Percentiles rank a stretch among this genome's conserved stretches.
These are phyloP conservation scores for Rhopalosiphum nymphaeae DNA, from an alignment of 2,888 invertebrate genomes.

Conservation along the genomic window DNA sequence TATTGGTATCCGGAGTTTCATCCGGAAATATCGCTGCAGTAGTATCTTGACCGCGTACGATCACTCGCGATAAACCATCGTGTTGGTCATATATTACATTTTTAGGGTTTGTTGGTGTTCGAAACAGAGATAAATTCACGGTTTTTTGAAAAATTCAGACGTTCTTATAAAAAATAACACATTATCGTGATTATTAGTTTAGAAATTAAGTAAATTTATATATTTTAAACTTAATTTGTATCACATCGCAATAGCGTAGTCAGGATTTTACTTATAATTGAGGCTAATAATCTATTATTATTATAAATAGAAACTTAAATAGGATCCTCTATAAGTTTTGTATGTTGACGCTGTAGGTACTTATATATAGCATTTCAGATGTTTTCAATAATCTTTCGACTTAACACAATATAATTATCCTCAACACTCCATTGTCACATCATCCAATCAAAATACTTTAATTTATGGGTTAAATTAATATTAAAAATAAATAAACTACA, in stretches of 20 bases:
- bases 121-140: neutral
- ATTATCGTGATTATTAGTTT: neutral
- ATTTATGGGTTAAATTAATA: too few species aligned
- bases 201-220: neutral
- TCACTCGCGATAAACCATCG: neutral
- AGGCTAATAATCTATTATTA: neutral
- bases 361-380: neutral
- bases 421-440: too few species aligned
- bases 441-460: too few species aligned
- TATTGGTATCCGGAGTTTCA: neutral
- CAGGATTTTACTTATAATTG: neutral
- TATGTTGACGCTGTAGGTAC: neutral
- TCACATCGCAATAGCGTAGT: neutral
- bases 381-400: neutral
- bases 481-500: too few species aligned
- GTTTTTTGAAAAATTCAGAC: neutral
- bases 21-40: neutral
- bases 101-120: neutral
- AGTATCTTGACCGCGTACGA: neutral
- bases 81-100: neutral
- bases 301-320: neutral
- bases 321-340: neutral
- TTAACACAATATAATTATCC: neutral
- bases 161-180: neutral
- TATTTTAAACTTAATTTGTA: neutral